Conservation (phyloP, 2,113 vertebrate species). For the Bombycilla garrulus region DNA sequence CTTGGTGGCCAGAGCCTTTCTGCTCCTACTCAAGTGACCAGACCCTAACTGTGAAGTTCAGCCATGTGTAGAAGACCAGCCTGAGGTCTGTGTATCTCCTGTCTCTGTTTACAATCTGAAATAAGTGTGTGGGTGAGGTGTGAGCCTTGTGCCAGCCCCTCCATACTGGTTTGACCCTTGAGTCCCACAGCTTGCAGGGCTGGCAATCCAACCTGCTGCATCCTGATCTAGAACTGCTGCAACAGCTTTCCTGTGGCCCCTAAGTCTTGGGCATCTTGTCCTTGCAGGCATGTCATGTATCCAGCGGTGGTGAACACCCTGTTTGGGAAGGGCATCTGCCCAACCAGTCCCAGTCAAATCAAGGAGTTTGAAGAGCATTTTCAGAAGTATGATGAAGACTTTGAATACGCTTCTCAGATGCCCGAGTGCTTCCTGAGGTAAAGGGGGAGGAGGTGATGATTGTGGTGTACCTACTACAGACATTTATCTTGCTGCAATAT, state of each 20-base stretch:
- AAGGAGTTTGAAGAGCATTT: slow-evolving; percentile 78
- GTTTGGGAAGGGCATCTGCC: slow-evolving; percentile 76
- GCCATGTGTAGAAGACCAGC: neutral
- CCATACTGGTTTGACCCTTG: neutral
- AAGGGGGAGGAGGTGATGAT: neutral
- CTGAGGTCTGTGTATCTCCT: neutral
- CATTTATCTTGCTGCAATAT: neutral
- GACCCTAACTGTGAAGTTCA: neutral
- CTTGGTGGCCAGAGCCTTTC: neutral
- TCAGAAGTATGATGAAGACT: slow-evolving; percentile 76
- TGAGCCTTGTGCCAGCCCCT: neutral
- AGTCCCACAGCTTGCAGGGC: neutral
- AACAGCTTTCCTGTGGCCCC: neutral
- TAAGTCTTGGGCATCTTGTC: neutral
- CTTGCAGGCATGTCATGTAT: slow-evolving; percentile 75
- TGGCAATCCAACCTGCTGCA: accelerated
- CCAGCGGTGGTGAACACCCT: slow-evolving; percentile 76
- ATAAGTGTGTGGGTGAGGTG: neutral
- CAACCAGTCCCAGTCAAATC: slow-evolving; percentile 44
- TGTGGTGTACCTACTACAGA: neutral
- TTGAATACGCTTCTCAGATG: slow-evolving; percentile 80
- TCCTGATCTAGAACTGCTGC: neutral
- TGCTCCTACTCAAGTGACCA: neutral
- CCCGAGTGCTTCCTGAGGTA: slow-evolving; percentile 79
- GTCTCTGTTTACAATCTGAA: neutral